Percentiles rank a stretch among this genome's conserved stretches.
Evolutionary conservation across 2,113 vertebrate species (phyloP).

Genomic region (Syrmaticus mikado): DNA sequence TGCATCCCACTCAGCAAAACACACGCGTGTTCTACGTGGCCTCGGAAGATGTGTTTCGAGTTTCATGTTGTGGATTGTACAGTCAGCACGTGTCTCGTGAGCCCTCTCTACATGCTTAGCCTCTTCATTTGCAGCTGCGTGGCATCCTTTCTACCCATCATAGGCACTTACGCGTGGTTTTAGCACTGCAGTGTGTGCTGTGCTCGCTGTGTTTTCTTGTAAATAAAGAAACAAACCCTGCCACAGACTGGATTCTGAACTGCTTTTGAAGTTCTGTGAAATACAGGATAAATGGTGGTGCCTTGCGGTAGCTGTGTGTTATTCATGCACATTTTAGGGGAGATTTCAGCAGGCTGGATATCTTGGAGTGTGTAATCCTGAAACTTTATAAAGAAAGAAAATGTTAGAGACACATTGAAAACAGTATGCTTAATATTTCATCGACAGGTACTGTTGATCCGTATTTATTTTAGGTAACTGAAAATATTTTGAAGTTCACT

Average conservation of each 20-base stretch:
- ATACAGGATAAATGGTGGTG: background rate
- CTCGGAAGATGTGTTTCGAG: background rate
- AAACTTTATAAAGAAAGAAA: background rate
- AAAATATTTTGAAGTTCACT: background rate
- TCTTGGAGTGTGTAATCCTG: background rate
- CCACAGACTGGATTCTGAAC: background rate
- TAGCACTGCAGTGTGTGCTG: background rate
- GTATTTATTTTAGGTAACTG: background rate
- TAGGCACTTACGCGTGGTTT: background rate
- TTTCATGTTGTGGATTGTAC: rapidly evolving
- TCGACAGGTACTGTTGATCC: background rate
- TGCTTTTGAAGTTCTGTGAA: background rate
- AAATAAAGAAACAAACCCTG: background rate
- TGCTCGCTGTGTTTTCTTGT: background rate
- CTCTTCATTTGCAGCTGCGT: background rate
- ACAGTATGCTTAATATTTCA: background rate
- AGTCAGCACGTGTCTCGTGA: background rate
- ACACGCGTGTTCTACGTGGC: rapidly evolving
- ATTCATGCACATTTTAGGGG: rapidly evolving
- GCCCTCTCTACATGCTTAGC: background rate
- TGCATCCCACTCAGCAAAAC: background rate
- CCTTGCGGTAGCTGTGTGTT: background rate
- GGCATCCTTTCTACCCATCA: background rate
- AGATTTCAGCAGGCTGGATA: background rate
- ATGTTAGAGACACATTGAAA: background rate